Percentiles rank a stretch among this genome's conserved stretches.
phyloP scores from a whole-genome alignment of 2,888 invertebrate genomes.

The Thumatha senex region DNA sequence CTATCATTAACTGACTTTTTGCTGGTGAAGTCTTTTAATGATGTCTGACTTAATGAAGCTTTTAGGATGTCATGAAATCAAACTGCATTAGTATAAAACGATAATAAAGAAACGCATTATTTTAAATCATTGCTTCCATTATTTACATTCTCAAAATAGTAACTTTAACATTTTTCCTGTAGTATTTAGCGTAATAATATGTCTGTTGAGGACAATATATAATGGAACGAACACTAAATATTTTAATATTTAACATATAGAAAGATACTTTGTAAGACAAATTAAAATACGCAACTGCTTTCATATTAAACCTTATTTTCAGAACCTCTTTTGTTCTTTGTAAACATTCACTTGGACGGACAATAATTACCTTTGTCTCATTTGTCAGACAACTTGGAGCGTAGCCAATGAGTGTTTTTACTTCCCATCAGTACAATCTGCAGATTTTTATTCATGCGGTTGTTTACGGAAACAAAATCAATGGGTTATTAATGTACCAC shows the following conservation, averaged over 20 bases:
- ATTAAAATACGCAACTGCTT: constrained; percentile 4
- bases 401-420: constrained; percentile 31
- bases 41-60: neutral
- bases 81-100: neutral
- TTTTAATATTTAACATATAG: neutral
- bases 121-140: neutral
- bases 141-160: neutral
- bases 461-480: constrained; percentile 39
- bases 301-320: constrained; percentile 20
- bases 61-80: neutral
- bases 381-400: constrained; percentile 27
- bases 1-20: too few relatives aligned
- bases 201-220: neutral
- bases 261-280: neutral
- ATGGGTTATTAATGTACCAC: constrained; percentile 31
- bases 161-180: neutral
- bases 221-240: too few relatives aligned
- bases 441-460: constrained; percentile 13
- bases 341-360: constrained; percentile 11
- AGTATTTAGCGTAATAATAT: neutral
- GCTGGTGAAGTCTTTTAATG: neutral
- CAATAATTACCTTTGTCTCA: constrained; percentile 38
- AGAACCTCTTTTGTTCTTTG: constrained; percentile 18
- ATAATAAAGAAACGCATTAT: neutral
- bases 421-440: constrained; percentile 20